Evolutionary conservation across 2,113 vertebrate species (phyloP), one percentile per base, ranked within the genome.

Genomic region (Sturnira hondurensis): DNA sequence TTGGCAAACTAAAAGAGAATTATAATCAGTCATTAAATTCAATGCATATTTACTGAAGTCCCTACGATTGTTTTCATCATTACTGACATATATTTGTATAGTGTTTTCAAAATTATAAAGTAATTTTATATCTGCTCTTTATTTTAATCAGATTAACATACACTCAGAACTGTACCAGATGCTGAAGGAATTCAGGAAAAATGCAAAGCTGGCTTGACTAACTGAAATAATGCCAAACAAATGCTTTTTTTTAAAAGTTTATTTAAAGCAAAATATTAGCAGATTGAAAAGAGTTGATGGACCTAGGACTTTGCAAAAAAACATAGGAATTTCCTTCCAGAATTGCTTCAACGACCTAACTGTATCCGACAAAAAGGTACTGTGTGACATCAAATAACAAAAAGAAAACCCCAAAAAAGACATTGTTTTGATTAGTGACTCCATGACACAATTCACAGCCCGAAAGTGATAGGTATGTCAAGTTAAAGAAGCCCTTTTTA

Each of bases 101-200:
- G 56, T 76, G 4, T 76, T 88, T 92, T 47, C 15, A 41, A 83
- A 92, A 92, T 78, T 83, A 94, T 63, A 47, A 73, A 78, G 43
- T 43, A 22, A 68, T 84, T 54, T 91, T 80, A 41, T 65, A 56
- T 41, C 19, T 54, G 43, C 63, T 94, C 74, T 50, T 47, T 41
- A 82, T 77, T 83, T 91, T 93, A 93, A 78, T 92, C 41, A 84
- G 28, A 70, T 76, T 71, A 82, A 89, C 26, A 56, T 50, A 83
- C 8, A 82, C 11, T 4, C 71, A 45, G 8, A 47, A 71, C 33
- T 31, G 9, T 73, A 31, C 58, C 74, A 78, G 80, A 74, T 58
- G 65, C 28, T 68, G 67, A 95, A 17, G 63, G 61, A 82, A 90
- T 67, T 94, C 41, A 91, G 86, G 43, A 77, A 86, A 89, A 86